Evolutionary conservation across 2,113 vertebrate species (phyloP).

Genomic region (Labrus mixtus): DNA sequence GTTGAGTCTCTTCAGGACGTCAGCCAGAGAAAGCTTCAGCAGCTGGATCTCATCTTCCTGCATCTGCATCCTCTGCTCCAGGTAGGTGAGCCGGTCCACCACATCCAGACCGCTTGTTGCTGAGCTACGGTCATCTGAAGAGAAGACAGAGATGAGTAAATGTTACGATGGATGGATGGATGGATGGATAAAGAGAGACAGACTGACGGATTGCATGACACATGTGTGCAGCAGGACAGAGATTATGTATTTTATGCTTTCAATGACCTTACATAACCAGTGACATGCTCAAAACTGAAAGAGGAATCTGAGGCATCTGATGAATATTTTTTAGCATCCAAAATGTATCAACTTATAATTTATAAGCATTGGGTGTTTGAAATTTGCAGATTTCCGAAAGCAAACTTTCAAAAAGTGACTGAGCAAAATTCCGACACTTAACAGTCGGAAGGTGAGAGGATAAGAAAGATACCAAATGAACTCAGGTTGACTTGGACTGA

Average conservation of each 20-base stretch:
- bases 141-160: background rate
- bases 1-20: slow-evolving; percentile 95
- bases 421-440: background rate
- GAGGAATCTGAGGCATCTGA: background rate
- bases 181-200: background rate
- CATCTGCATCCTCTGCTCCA: slow-evolving; percentile 98
- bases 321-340: background rate
- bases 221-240: background rate
- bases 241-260: slow-evolving; percentile 9
- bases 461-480: background rate
- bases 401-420: no score
- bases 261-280: slow-evolving; percentile 6
- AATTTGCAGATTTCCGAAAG: no score
- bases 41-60: slow-evolving; percentile 98
- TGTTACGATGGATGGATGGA: background rate
- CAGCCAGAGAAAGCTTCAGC: slow-evolving; percentile 93
- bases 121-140: slow-evolving; percentile 92
- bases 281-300: background rate
- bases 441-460: no score
- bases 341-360: background rate
- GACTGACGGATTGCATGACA: background rate
- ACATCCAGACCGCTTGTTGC: slow-evolving; percentile 93
- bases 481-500: slow-evolving; percentile 19
- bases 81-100: slow-evolving; percentile 91
- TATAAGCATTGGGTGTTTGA: no score